phyloP scores from a whole-genome alignment of 2,113 vertebrate genomes.

The Heptranchias perlo region DNA sequence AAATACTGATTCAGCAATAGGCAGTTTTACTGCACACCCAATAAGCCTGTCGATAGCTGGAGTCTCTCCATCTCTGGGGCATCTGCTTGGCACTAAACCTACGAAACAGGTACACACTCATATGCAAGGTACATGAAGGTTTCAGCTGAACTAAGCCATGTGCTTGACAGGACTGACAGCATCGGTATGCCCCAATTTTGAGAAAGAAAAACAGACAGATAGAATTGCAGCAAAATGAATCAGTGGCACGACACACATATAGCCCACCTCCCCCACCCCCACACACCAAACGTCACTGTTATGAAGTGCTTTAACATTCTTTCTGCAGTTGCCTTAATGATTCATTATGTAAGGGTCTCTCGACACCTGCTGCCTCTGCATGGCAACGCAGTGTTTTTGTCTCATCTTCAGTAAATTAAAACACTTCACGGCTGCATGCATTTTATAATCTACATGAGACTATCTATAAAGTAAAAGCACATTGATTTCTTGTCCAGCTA shows the following conservation, averaged over 20 bases:
- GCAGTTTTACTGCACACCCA: constrained; percentile 46
- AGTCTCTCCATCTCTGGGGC: constrained; percentile 39
- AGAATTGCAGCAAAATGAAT: constrained; percentile 34
- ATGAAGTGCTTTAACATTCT: constrained; percentile 34
- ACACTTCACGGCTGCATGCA: background rate
- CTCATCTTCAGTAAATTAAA: constrained; percentile 33
- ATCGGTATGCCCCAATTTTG: constrained; percentile 28
- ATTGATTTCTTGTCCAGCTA: background rate
- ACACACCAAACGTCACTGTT: constrained; percentile 33
- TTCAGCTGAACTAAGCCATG: constrained; percentile 29
- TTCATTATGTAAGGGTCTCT: constrained; percentile 39
- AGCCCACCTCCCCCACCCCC: constrained; percentile 31
- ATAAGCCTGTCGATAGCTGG: constrained; percentile 38
- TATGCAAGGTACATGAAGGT: constrained; percentile 12
- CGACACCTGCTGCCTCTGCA: constrained; percentile 34
- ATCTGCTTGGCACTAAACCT: constrained; percentile 12
- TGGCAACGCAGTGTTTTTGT: constrained; percentile 33
- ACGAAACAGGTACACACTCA: constrained; percentile 1
- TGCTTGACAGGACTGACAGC: constrained; percentile 34
- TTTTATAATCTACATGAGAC: background rate
- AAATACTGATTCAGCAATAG: constrained; percentile 40
- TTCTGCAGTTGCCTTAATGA: constrained; percentile 40
- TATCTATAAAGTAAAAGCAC: background rate
- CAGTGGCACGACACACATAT: constrained; percentile 33
- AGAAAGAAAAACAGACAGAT: constrained; percentile 11